Base-by-base conservation (phyloP, 2,797 vertebrate species). In the Alexandromys oeconomus region DNA sequence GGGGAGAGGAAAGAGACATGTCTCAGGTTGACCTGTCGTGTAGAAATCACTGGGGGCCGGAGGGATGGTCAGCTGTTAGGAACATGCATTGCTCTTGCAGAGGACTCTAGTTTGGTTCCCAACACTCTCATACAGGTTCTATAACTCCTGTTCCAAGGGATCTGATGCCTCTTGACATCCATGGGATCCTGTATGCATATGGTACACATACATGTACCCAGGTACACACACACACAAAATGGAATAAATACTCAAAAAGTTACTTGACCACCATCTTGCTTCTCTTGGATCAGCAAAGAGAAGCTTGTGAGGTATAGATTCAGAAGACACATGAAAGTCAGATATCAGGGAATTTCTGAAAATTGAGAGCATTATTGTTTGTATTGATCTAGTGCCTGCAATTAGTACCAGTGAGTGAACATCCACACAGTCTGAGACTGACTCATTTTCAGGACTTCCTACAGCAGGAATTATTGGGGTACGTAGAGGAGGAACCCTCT, bases 381-480 rank as follows among this genome's bases (percentile, higher is more conserved):
- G 10, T 87, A 48, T 94, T 94, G 77, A 77, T 73, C 61, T 46
- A 92, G 61, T 87, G n/a, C 46, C 19, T 89, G 15, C 81, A 94
- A 57, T 34, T 9, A 86, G 89, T 48, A 85, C 77, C 37, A 85
- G 48, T 48, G 61, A 79, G n/a, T 82, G 15, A 73, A 85, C 43
- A 86, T 84, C 37, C 34, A 3, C 46, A 46, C 87, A 95, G 79
- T 40, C 54, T 84, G 40, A 94, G 51, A 6, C 71, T 86, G 73
- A 59, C n/a, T 63, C 59, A 90, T 2, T 31, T 14, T 86, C 90
- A 89, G 67, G 89, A 34, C 59, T 91, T 48, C 5, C 46, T 29
- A 87, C 29, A 59, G 31, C n/a, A 91, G 51, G 54, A 91, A 63
- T 73, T 67, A 57, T 43, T 37, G 59, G 71, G 4, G 6, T 84